A percentile compares a stretch with the other conserved stretches of the same genome.
These are phyloP conservation scores for Athetis lepigone DNA, from an alignment of 2,888 invertebrate genomes.

Conservation along the genomic window DNA sequence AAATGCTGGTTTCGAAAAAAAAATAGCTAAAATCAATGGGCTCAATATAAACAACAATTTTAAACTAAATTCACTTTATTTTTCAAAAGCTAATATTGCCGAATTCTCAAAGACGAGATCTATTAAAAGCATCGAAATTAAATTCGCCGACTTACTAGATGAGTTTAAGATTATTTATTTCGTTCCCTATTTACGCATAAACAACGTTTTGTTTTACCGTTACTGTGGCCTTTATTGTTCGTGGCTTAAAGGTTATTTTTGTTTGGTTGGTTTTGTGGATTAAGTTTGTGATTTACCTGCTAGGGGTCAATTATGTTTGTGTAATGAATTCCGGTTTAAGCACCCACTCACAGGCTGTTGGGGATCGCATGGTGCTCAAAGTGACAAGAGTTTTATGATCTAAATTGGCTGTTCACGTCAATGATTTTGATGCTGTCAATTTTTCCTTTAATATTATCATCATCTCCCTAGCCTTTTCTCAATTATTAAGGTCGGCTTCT, in stretches of 20 bases:
- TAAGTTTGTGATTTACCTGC: slow-evolving; percentile 62
- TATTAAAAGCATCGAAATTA: slow-evolving; percentile 71
- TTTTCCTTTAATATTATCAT: no score
- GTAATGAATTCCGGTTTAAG: slow-evolving; percentile 71
- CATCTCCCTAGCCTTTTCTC: no score
- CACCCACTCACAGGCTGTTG: slow-evolving; percentile 60
- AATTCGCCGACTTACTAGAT: slow-evolving; percentile 69
- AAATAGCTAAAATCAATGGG: slow-evolving; percentile 31
- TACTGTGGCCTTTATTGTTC: slow-evolving; percentile 40
- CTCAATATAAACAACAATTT: slow-evolving; percentile 45
- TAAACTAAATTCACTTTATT: slow-evolving; percentile 39
- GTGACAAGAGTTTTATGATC: slow-evolving; percentile 32
- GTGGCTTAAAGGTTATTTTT: slow-evolving; percentile 51
- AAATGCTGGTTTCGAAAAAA: slow-evolving; percentile 18
- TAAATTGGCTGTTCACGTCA: slow-evolving; percentile 4
- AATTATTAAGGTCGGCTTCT: no score
- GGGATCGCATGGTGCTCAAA: slow-evolving; percentile 35
- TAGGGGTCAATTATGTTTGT: slow-evolving; percentile 70
- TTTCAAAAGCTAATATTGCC: slow-evolving; percentile 61
- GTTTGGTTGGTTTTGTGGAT: slow-evolving; percentile 51
- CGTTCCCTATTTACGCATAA: slow-evolving; percentile 69
- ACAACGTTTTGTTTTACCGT: slow-evolving; percentile 36
- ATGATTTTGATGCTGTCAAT: background rate
- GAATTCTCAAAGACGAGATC: slow-evolving; percentile 63
- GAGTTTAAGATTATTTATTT: slow-evolving; percentile 78